phyloP scores from a whole-genome alignment of 2,113 vertebrate species.

The Antechinus flavipes region DNA sequence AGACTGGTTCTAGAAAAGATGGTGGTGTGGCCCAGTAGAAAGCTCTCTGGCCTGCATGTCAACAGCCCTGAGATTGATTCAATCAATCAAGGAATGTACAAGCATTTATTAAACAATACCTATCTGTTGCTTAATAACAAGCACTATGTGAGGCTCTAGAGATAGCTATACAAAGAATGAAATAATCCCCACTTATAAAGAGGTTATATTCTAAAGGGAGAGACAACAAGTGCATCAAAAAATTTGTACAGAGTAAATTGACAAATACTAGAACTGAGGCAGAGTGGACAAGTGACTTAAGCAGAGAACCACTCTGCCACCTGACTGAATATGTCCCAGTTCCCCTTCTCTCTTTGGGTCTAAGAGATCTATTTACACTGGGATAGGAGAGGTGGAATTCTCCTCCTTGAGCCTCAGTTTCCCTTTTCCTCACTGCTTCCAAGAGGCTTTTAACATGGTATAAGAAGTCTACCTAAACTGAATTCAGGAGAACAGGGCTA shows the following conservation, averaged over 20 bases:
- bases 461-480: neutral
- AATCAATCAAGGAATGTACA: neutral
- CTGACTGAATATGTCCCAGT: neutral
- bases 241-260: neutral
- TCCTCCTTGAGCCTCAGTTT: neutral
- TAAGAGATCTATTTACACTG: too few relatives aligned
- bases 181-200: neutral
- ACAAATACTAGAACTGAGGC: neutral
- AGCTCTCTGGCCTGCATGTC: neutral
- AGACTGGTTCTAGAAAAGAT: neutral
- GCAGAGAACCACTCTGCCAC: neutral
- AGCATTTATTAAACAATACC: neutral
- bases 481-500: neutral
- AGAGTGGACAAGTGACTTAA: neutral
- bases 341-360: too few relatives aligned
- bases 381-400: too few relatives aligned
- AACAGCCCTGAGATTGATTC: neutral
- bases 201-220: neutral
- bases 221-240: neutral
- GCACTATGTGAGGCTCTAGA: neutral
- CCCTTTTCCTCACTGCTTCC: neutral
- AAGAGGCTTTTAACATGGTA: neutral
- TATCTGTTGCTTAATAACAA: neutral
- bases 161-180: neutral
- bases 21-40: neutral